Conservation (phyloP, 2,113 vertebrate genomes). For the Peromyscus californicus region DNA sequence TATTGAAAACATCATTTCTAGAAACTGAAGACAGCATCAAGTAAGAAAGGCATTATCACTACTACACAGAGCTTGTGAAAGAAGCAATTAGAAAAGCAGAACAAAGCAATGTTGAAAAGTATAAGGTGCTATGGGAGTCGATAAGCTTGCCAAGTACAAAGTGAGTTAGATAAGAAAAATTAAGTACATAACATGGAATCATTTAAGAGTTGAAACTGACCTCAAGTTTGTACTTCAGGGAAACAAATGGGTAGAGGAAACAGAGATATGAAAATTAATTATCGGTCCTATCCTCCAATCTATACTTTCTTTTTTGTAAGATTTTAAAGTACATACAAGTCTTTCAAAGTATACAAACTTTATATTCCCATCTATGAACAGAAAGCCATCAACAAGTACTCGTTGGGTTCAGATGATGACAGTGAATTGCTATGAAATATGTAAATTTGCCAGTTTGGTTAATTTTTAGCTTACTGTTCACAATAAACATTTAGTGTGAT, state of each 20-base stretch:
- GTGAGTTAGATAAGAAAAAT: not conserved
- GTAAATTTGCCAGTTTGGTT: conserved; percentile 9
- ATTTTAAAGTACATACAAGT: not conserved
- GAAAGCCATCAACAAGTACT: conserved; percentile 32
- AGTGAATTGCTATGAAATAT: conserved; percentile 40
- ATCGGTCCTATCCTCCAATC: not conserved
- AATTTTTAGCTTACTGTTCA: conserved; percentile 13
- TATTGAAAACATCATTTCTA: not conserved
- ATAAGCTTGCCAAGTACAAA: not conserved
- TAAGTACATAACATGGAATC: not conserved
- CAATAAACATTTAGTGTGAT: not conserved
- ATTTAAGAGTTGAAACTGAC: conserved; percentile 34
- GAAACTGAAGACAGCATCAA: not conserved
- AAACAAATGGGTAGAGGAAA: conserved; percentile 21
- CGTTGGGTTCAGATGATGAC: conserved; percentile 14
- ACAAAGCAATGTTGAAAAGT: not conserved
- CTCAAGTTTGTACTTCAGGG: conserved; percentile 19
- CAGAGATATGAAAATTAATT: conserved; percentile 52
- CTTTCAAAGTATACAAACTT: not conserved
- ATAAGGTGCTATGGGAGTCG: not conserved
- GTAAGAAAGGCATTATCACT: not conserved
- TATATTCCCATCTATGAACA: conserved; percentile 41
- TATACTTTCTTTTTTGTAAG: conserved; percentile 31
- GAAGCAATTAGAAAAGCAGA: not conserved
- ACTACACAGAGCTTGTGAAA: not conserved